These are phyloP conservation scores for Cyprinodon brontotheroides DNA, from an alignment of 2,113 vertebrate genomes.

Conservation along the genomic window DNA sequence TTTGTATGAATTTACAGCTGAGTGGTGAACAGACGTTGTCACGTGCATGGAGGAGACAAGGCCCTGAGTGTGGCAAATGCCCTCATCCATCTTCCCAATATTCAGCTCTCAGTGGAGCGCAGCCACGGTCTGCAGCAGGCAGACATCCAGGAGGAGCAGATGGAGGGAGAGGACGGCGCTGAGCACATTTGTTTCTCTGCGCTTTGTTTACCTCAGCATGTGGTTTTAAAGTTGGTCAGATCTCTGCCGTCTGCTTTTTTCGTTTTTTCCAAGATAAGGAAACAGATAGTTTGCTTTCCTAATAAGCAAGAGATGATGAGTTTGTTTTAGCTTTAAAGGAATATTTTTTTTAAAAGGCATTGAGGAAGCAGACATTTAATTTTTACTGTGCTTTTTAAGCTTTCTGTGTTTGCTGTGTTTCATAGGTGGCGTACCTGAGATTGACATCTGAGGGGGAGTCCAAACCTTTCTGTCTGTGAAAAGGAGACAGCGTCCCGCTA, in stretches of 20 bases:
- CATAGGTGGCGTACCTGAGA: constrained; percentile 72
- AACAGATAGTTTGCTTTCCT: constrained; percentile 51
- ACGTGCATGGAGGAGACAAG: constrained; percentile 50
- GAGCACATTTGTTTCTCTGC: constrained; percentile 45
- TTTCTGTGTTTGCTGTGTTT: background rate
- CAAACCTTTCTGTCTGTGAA: too few species aligned
- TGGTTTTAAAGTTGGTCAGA: constrained; percentile 64
- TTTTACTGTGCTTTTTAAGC: constrained; percentile 1
- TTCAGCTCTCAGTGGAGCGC: constrained; percentile 64
- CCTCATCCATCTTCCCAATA: constrained; percentile 75
- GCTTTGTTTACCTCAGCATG: constrained; percentile 46
- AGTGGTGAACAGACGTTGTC: constrained; percentile 62
- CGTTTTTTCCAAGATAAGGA: constrained; percentile 35
- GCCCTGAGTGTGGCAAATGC: constrained; percentile 73
- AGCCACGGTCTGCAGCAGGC: constrained; percentile 66
- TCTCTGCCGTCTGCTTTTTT: constrained; percentile 49
- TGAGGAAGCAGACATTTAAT: constrained; percentile 11
- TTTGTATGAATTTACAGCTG: constrained; percentile 69
- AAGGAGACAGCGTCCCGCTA: background rate
- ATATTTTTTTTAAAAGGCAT: background rate
- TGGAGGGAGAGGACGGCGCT: constrained; percentile 40
- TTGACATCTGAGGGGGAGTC: constrained; percentile 42
- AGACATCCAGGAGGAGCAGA: constrained; percentile 70
- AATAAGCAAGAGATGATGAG: constrained; percentile 28
- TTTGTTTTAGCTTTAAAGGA: constrained; percentile 22